A percentile compares a stretch with the other conserved stretches of the same genome.
Conservation (phyloP, 1,140 invertebrate genomes). For the Spodoptera litura region DNA sequence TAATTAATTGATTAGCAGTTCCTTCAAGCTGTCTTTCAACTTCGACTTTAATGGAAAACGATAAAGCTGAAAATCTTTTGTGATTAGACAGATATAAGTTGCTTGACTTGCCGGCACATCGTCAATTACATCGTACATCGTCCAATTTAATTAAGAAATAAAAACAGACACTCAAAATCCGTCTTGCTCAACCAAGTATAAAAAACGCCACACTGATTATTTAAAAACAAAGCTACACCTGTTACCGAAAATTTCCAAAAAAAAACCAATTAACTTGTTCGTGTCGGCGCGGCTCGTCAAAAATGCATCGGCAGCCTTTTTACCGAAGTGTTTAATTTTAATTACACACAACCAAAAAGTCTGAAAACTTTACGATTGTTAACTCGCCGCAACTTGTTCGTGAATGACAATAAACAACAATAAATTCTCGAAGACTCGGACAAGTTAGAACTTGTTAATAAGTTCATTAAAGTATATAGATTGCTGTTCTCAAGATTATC, state of each 20-base stretch:
- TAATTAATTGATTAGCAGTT: no score
- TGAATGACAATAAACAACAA: slow-evolving; percentile 24
- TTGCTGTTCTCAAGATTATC: not conserved
- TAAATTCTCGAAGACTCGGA: slow-evolving; percentile 18
- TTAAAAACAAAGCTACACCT: slow-evolving; percentile 4
- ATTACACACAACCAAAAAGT: slow-evolving; percentile 15
- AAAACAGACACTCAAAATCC: no score
- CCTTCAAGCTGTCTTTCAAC: no score
- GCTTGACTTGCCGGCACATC: no score
- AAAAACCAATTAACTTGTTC: slow-evolving; percentile 12
- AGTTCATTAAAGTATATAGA: slow-evolving; percentile 5
- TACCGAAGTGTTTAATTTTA: slow-evolving; percentile 25
- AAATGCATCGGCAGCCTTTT: not conserved
- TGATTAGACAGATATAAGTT: no score
- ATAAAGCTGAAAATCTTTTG: no score
- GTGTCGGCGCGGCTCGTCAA: not conserved
- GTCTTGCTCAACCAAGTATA: no score
- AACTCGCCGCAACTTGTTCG: not conserved
- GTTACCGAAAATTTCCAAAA: not conserved
- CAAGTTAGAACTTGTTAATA: slow-evolving; percentile 18
- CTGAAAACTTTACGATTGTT: slow-evolving; percentile 25
- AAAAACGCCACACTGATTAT: no score
- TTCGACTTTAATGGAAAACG: no score
- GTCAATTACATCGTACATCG: no score
- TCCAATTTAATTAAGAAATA: no score